A percentile compares a stretch with the other conserved stretches of the same genome.
Evolutionary conservation across 2,888 invertebrate genomes (phyloP).

Genomic region (Notodonta ziczac): DNA sequence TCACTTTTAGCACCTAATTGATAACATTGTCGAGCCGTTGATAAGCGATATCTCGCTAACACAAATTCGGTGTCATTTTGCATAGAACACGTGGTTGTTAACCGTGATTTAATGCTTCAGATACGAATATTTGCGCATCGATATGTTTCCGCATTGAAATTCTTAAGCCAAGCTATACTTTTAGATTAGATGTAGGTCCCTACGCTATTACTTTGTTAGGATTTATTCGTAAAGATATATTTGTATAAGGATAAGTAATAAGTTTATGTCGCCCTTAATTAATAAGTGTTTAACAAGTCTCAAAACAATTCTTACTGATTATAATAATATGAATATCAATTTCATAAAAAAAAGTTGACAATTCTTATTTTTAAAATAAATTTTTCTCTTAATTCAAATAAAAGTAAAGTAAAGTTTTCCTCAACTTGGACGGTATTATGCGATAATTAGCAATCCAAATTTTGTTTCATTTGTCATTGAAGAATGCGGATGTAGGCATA

Average conservation of each 20-base stretch:
- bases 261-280: no score
- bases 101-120: constrained; percentile 17
- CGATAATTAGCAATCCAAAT: neutral
- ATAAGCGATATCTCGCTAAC: constrained; percentile 56
- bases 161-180: neutral
- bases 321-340: no score
- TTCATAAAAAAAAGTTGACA: no score
- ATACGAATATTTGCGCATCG: neutral
- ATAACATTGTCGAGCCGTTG: constrained; percentile 55
- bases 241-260: no score
- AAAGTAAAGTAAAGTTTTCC: no score
- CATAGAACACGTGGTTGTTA: constrained; percentile 37
- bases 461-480: neutral
- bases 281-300: no score
- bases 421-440: neutral
- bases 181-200: neutral
- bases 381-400: no score
- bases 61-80: constrained; percentile 51
- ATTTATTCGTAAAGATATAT: no score
- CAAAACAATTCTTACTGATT: no score
- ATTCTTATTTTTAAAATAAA: no score
- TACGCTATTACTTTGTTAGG: no score
- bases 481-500: constrained; percentile 1
- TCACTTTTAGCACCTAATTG: constrained; percentile 45
- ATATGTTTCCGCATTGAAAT: neutral